These are phyloP conservation scores for Bradypus variegatus DNA, from an alignment of 2,797 vertebrate genomes.

Conservation along the genomic window DNA sequence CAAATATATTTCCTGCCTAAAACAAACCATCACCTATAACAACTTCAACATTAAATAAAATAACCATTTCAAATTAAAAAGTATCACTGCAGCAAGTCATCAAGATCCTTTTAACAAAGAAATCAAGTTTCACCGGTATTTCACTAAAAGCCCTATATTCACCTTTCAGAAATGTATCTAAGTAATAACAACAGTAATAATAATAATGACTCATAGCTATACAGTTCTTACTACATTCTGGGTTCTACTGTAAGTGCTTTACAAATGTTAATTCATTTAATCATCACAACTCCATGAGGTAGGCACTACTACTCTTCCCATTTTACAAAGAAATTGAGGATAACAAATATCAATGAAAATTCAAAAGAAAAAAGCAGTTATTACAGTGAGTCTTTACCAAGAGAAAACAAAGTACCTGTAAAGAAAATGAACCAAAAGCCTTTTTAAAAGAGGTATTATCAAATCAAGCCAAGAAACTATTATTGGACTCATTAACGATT, in stretches of 20 bases:
- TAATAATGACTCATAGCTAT: not conserved
- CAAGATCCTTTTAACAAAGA: not conserved
- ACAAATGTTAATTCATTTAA: slow-evolving; percentile 38
- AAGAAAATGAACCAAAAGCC: not conserved
- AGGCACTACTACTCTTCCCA: not conserved
- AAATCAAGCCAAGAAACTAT: not conserved
- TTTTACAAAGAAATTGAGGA: not conserved
- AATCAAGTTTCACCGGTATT: not conserved
- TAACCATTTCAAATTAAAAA: slow-evolving; percentile 32
- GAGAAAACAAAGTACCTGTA: not conserved
- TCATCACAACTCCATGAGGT: not conserved
- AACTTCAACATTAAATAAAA: not conserved
- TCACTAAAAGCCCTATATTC: slow-evolving; percentile 6
- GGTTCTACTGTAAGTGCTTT: not conserved
- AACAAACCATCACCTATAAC: not conserved
- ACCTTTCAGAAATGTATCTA: slow-evolving; percentile 34
- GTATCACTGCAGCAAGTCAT: not conserved
- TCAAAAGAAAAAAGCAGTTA: slow-evolving; percentile 17
- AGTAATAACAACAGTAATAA: not conserved
- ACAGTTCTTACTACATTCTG: not conserved
- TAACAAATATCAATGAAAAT: not conserved
- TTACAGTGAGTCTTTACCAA: not conserved
- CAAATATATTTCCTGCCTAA: slow-evolving; percentile 4
- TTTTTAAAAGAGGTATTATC: not conserved
- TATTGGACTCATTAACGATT: not conserved